A percentile compares a stretch with the other conserved stretches of the same genome.
These are phyloP conservation scores for Sebastes miniatus DNA, from an alignment of 2,797 vertebrate species.

Conservation along the genomic window DNA sequence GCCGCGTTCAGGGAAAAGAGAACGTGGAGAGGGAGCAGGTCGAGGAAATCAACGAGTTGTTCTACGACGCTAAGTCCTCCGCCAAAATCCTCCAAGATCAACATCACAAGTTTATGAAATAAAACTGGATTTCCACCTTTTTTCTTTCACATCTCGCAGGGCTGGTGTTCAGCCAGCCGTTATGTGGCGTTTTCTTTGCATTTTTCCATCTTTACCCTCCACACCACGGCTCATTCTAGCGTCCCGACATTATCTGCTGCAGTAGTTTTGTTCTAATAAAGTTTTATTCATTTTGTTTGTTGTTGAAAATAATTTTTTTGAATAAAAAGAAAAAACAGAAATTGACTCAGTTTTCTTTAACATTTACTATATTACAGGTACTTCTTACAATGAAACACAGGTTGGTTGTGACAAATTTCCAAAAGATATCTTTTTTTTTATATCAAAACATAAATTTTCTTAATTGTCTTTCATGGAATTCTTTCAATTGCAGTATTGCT, in stretches of 20 bases:
- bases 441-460: background rate
- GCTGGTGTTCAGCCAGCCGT: background rate
- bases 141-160: background rate
- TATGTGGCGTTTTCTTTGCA: background rate
- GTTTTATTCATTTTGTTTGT: slow-evolving; percentile 46
- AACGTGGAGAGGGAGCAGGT: slow-evolving; percentile 94
- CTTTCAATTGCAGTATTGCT: background rate
- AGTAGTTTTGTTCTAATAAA: slow-evolving; percentile 40
- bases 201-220: background rate
- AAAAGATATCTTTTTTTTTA: background rate
- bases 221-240: background rate
- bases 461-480: background rate
- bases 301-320: slow-evolving; percentile 34
- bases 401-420: background rate
- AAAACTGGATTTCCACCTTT: slow-evolving; percentile 13
- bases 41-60: slow-evolving; percentile 98
- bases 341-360: background rate
- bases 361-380: background rate
- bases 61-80: slow-evolving; percentile 98
- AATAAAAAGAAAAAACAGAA: slow-evolving; percentile 53
- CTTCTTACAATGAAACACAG: background rate
- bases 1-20: slow-evolving; percentile 96
- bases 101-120: slow-evolving; percentile 99
- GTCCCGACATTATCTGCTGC: background rate
- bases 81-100: slow-evolving; percentile 98